Evolutionary conservation across 2,797 vertebrate species (phyloP).

Genomic region (Lithobates pipiens): DNA sequence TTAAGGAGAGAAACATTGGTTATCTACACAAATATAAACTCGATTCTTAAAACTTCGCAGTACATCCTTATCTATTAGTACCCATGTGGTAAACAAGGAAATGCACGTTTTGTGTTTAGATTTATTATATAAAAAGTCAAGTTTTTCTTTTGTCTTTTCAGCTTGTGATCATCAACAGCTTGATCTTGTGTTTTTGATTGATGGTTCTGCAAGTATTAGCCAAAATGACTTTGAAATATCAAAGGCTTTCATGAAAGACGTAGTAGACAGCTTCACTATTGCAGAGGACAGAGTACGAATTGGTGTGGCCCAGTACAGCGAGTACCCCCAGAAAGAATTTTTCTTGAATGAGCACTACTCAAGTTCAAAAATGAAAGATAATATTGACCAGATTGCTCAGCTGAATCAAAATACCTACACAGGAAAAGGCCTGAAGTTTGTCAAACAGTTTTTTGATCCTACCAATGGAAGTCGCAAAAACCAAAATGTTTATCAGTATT

Average conservation of each 20-base stretch:
- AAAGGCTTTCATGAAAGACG: conserved; percentile 76
- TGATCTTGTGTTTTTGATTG: conserved; percentile 84
- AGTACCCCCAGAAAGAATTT: conserved; percentile 72
- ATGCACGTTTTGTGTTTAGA: too few relatives aligned
- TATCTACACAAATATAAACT: too few relatives aligned
- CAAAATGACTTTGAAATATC: conserved; percentile 70
- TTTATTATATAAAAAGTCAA: too few relatives aligned
- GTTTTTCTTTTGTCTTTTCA: conserved; percentile 56
- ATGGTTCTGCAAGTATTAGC: conserved; percentile 79
- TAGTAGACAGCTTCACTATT: conserved; percentile 75
- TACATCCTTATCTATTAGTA: too few relatives aligned
- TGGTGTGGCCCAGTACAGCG: conserved; percentile 83
- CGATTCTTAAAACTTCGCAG: too few relatives aligned
- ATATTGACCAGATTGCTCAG: conserved; percentile 71
- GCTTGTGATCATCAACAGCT: conserved; percentile 76
- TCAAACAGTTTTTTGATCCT: conserved; percentile 74
- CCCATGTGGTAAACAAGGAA: too few relatives aligned
- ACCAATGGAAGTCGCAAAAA: conserved; percentile 72
- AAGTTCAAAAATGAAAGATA: conserved; percentile 57
- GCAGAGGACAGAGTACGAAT: conserved; percentile 70
- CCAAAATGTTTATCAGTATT: conserved; percentile 73
- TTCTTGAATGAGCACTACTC: conserved; percentile 72
- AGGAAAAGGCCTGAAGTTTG: conserved; percentile 73
- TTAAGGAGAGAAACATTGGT: too few relatives aligned
- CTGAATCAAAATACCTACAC: conserved; percentile 67